These are phyloP conservation scores for Acanthochromis polyacanthus DNA, from an alignment of 2,113 vertebrate genomes.

Conservation along the genomic window DNA sequence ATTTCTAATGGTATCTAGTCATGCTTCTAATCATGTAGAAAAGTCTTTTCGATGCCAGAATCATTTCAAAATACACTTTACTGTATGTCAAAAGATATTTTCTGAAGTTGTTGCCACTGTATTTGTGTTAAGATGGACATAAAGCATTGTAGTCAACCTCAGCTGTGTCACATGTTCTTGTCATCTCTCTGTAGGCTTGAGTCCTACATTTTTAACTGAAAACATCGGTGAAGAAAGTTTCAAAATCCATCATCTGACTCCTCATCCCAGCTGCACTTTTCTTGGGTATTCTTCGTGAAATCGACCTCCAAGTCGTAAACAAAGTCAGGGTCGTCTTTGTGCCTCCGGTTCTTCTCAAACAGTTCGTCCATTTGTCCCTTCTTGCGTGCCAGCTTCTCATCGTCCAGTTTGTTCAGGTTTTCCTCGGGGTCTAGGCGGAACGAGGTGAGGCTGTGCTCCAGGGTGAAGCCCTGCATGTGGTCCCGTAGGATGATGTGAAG, in stretches of 20 bases:
- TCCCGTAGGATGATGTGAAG: conserved; percentile 88
- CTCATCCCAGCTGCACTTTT: conserved; percentile 92
- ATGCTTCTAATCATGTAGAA: no score
- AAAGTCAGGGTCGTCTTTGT: conserved; percentile 90
- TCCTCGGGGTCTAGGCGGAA: conserved; percentile 88
- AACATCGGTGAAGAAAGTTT: conserved; percentile 6
- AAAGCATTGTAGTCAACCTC: background rate
- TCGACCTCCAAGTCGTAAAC: conserved; percentile 93
- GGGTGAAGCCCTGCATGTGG: conserved; percentile 86
- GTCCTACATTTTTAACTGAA: background rate
- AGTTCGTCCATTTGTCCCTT: conserved; percentile 94
- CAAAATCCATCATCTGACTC: conserved; percentile 89
- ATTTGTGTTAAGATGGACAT: background rate
- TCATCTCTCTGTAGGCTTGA: background rate
- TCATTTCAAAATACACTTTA: background rate
- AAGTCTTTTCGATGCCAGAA: no score
- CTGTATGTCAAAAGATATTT: background rate
- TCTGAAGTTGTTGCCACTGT: background rate
- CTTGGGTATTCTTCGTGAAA: conserved; percentile 84
- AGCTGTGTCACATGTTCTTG: background rate
- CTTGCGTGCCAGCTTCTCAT: conserved; percentile 88
- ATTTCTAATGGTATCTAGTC: background rate
- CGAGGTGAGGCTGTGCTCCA: conserved; percentile 83
- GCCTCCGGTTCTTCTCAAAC: conserved; percentile 92
- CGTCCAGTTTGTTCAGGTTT: conserved; percentile 95